Evolutionary conservation across 2,888 invertebrate genomes (phyloP).

Genomic region (Syritta pipiens): DNA sequence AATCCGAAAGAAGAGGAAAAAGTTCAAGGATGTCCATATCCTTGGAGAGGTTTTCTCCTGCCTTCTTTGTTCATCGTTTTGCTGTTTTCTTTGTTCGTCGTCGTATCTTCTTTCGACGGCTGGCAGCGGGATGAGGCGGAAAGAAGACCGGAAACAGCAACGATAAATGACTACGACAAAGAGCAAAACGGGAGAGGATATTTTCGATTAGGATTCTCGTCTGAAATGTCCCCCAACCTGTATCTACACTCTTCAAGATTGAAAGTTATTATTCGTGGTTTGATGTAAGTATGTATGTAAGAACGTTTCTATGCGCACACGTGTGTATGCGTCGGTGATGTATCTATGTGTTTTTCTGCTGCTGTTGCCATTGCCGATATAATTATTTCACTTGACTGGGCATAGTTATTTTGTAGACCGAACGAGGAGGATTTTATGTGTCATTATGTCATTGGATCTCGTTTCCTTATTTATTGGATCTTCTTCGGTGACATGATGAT

Average conservation of each 20-base stretch:
- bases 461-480: conserved; percentile 46
- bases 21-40: conserved; percentile 47
- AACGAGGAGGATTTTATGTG: conserved; percentile 49
- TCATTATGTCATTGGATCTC: conserved; percentile 62
- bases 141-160: conserved; percentile 13
- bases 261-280: conserved; percentile 30
- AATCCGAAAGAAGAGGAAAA: conserved; percentile 13
- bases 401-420: conserved; percentile 23
- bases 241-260: conserved; percentile 2
- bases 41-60: background rate
- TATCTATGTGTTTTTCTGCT: background rate
- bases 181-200: too few species aligned
- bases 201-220: conserved; percentile 19
- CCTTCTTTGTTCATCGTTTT: background rate
- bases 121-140: background rate
- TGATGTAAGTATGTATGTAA: too few species aligned
- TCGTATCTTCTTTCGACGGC: background rate
- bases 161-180: conserved; percentile 31
- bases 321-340: background rate
- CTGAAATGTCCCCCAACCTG: conserved; percentile 23
- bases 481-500: conserved; percentile 32
- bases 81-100: background rate
- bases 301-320: background rate
- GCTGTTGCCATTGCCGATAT: conserved; percentile 8
- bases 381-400: conserved; percentile 52